Percentiles rank a stretch among this genome's conserved stretches.
These are phyloP conservation scores for Mormyrus proboscirostris DNA, from an alignment of 2,797 vertebrate species.

Conservation along the genomic window DNA sequence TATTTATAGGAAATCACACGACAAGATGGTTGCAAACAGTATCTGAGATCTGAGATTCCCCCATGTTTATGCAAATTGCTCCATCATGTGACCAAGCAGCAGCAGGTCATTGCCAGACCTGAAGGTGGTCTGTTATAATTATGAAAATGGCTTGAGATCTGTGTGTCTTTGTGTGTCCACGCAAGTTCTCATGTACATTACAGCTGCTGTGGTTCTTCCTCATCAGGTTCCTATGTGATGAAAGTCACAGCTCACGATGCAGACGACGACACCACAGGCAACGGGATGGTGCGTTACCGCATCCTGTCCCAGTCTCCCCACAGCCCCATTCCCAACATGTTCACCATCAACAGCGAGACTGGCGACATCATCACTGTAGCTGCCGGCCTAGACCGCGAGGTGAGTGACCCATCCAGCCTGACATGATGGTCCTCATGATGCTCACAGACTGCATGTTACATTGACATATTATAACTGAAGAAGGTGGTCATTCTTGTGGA, in stretches of 20 bases:
- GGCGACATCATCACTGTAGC: slow-evolving; percentile 90
- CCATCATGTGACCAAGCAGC: not conserved
- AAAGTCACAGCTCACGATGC: slow-evolving; percentile 85
- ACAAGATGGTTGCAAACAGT: not conserved
- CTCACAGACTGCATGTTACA: not conserved
- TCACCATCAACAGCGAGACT: slow-evolving; percentile 92
- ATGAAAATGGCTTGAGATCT: slow-evolving; percentile 18
- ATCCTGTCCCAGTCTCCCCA: slow-evolving; percentile 86
- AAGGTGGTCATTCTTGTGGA: not conserved
- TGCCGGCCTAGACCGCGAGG: slow-evolving; percentile 88
- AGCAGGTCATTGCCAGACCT: not conserved
- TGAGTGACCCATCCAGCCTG: slow-evolving; percentile 45
- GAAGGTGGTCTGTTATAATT: not conserved
- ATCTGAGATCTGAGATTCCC: not conserved
- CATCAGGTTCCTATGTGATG: slow-evolving; percentile 88
- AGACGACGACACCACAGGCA: slow-evolving; percentile 83
- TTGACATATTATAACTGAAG: not conserved
- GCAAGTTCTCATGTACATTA: not conserved
- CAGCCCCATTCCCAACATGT: slow-evolving; percentile 93
- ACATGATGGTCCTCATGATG: not conserved
- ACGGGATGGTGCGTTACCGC: slow-evolving; percentile 89
- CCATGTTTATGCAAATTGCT: not conserved
- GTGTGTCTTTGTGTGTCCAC: slow-evolving; percentile 29
- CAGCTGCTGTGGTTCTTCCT: not conserved
- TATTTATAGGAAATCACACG: not conserved